Evolutionary conservation across 1,140 invertebrate genomes (phyloP).

Genomic region (Hylaeus anthracinus): DNA sequence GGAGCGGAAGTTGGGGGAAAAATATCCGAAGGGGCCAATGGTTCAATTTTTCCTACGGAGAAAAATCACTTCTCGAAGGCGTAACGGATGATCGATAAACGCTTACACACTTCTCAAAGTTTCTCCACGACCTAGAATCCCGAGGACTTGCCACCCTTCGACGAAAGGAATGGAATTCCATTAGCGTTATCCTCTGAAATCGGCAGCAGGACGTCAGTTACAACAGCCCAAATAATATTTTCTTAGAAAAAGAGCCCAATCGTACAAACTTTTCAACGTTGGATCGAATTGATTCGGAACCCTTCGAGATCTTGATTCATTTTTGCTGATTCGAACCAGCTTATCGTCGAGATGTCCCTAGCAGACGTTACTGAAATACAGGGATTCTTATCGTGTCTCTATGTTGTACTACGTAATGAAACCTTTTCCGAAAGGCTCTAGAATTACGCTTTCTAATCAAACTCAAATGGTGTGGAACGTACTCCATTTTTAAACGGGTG

Average conservation of each 20-base stretch:
- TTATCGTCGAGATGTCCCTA: background rate
- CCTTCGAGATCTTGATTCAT: background rate
- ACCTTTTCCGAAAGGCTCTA: too few species aligned
- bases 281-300: background rate
- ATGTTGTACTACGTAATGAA: too few species aligned
- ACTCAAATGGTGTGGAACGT: too few species aligned
- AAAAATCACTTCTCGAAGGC: conserved; percentile 42
- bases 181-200: conserved; percentile 48
- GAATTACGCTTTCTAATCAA: too few species aligned
- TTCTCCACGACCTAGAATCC: background rate
- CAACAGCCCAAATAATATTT: conserved; percentile 57
- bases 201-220: conserved; percentile 39
- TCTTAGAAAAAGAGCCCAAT: conserved; percentile 6
- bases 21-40: background rate
- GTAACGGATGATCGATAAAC: conserved; percentile 54
- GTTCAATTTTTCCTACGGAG: conserved; percentile 20
- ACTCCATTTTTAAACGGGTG: too few species aligned
- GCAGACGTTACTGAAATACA: background rate
- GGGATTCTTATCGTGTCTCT: background rate
- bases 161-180: conserved; percentile 48
- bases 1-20: conserved; percentile 38
- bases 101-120: conserved; percentile 12
- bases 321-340: background rate
- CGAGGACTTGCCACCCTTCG: conserved; percentile 1
- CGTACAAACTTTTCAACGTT: background rate